Evolutionary conservation across 1,140 invertebrate species (phyloP), one percentile per base, ranked within the genome.

Genomic region (Wasmannia auropunctata): DNA sequence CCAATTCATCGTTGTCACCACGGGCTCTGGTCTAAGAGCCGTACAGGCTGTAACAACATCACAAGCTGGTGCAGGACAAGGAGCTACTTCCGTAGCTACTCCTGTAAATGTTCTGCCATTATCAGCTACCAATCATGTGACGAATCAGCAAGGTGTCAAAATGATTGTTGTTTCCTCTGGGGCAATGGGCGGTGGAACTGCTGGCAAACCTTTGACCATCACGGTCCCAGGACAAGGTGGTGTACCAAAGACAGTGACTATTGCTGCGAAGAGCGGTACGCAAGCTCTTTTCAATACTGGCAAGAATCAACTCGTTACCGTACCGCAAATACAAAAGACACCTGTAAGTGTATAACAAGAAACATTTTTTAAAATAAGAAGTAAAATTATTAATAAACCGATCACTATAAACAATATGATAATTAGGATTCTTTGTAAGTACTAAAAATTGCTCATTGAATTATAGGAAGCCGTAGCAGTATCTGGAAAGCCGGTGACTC

Each of bases 1-100:
- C 91, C 97, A 97, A 88, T 96, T 97, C 37, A 96, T 97, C 56
- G 97, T 98, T n/a, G 97, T 97, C 0, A 97, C 97, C 14, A 97
- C 97, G 2, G 96, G 96, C 7, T 96, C 96, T 2, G 95, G 95
- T 75, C 91, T 97, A 28, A 95, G 97, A 75, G 96, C 96, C 28
- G 96, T 97, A 60, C 96, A 97, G 91, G 96, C 96, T 10, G 93
- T 96, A 0, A 96, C 96, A 11, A 97, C 96, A 3, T 95, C 96
- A 3, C 96, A 97, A 89, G 95, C 96, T 40, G 93, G 94, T 76
- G 90, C 91, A 8, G 94, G 94, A 10, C 94, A 94, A 81, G 88
- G 91, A 5, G 87, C 86, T 19, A 93, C 88, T 46, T 0, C 63
- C 49, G 67, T 94, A 3, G 92, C 93, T 0, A 95, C 93, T 40